phyloP scores from a whole-genome alignment of 2,113 vertebrate species.

The Thalassarche chlororhynchos region DNA sequence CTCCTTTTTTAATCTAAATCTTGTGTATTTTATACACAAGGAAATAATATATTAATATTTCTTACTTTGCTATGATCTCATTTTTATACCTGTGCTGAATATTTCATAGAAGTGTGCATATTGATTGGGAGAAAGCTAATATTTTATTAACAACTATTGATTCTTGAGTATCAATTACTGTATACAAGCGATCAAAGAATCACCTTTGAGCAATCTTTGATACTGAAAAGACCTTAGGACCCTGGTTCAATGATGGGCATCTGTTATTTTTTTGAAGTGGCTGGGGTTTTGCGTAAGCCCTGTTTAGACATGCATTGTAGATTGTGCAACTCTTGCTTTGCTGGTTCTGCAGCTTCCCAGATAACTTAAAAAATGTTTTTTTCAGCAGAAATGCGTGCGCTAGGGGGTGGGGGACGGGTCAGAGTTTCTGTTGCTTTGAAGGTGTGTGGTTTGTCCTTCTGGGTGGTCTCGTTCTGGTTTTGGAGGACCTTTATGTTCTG shows the following conservation, averaged over 20 bases:
- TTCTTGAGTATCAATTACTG: background rate
- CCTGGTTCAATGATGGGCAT: background rate
- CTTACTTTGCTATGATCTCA: background rate
- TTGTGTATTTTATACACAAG: background rate
- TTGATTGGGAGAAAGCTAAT: conserved; percentile 17
- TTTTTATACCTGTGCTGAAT: conserved; percentile 21
- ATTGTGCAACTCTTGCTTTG: background rate
- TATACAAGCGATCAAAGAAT: conserved; percentile 24
- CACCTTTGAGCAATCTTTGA: background rate
- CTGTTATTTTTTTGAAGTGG: background rate
- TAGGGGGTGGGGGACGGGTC: background rate
- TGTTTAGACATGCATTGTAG: background rate
- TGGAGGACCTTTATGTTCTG: background rate
- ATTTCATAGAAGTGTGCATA: background rate
- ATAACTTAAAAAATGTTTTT: background rate
- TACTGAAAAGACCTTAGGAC: background rate
- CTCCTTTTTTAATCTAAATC: background rate
- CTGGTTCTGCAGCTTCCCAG: background rate
- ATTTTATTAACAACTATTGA: conserved; percentile 60
- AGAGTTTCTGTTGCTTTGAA: background rate
- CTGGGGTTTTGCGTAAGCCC: background rate
- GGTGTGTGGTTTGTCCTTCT: background rate
- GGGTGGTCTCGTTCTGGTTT: background rate
- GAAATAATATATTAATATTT: background rate
- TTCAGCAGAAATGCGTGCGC: background rate